Base-by-base conservation (phyloP, 1,140 invertebrate species). In the Chrysomallon squamiferum region DNA sequence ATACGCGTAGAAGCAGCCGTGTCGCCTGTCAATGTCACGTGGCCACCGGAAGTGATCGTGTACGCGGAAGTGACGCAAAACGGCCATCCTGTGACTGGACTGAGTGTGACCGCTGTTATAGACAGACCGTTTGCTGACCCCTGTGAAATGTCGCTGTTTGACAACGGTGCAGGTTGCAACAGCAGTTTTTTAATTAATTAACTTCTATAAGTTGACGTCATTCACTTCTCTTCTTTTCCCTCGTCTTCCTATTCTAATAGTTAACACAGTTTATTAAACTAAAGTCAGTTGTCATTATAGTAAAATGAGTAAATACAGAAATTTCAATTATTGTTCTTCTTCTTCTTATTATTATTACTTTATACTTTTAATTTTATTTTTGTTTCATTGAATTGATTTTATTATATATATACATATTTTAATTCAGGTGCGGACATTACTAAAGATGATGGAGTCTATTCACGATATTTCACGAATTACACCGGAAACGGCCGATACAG, bases 401-500 rank as follows among this genome's bases (percentile, higher is more conserved):
- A n/a, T n/a, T n/a, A n/a, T n/a, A n/a, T n/a, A n/a, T n/a, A n/a
- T n/a, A n/a, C n/a, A n/a, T n/a, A 32, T 7, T 66, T 54, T n/a
- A 41, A 61, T 69, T 22, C 68, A 89, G 90, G 90, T 82, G 89
- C 90, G 2, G 91, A 92, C 80, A 85, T 91, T 13, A 88, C 87
- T 20, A 87, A 87, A 82, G 87, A 88, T 11, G 91, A 92, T 79
- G 90, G 91, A n/a, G 84, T 91, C 18, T 92, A 91, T 76, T 88
- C 89, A 0, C 82, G 88, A 57, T 91, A 90, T 71, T 89, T 90
- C 68, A 88, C 87, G 27, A 79, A 87, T 30, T 76, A 81, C 15
- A 65, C 68, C 2, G 82, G 83, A 30, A 70, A 79, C 25, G 89
- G 89, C 2, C 76, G 79, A 2, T 89, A 89, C 61, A 69, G 70